Conservation (phyloP, 2,797 vertebrate genomes). For the Halcyon leucocephala region DNA sequence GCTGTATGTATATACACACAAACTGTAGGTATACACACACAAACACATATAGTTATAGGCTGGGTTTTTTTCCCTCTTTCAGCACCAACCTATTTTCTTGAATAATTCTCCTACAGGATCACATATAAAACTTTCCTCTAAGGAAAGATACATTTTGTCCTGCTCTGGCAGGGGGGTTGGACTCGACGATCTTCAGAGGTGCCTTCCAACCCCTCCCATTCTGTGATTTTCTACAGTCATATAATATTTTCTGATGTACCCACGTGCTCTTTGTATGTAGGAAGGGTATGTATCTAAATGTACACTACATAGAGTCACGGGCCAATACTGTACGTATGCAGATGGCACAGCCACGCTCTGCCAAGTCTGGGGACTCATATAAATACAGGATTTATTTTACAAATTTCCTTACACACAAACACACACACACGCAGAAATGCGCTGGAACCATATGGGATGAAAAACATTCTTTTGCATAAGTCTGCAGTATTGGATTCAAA, state of each 20-base stretch:
- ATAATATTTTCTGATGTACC: neutral
- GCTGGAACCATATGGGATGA: conserved; percentile 50
- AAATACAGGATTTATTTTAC: conserved; percentile 62
- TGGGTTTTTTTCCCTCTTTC: neutral
- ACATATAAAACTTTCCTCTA: neutral
- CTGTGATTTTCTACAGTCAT: neutral
- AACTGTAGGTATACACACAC: neutral
- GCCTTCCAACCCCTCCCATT: too few species aligned
- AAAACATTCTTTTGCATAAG: conserved; percentile 50
- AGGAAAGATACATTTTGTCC: neutral
- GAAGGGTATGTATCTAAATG: neutral
- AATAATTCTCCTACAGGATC: neutral
- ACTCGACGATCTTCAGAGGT: too few species aligned
- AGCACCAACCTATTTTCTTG: neutral
- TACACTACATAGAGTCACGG: neutral
- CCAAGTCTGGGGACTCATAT: conserved; percentile 14
- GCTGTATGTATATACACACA: neutral
- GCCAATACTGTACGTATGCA: neutral
- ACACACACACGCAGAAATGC: neutral
- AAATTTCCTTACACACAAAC: conserved; percentile 45
- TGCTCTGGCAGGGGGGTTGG: too few species aligned
- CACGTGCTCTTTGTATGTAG: neutral
- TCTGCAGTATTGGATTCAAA: conserved; percentile 42
- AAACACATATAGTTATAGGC: neutral
- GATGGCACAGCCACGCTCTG: neutral